Evolutionary conservation across 2,113 vertebrate species (phyloP), one percentile per base, ranked within the genome.

Genomic region (Hippopotamus amphibius): DNA sequence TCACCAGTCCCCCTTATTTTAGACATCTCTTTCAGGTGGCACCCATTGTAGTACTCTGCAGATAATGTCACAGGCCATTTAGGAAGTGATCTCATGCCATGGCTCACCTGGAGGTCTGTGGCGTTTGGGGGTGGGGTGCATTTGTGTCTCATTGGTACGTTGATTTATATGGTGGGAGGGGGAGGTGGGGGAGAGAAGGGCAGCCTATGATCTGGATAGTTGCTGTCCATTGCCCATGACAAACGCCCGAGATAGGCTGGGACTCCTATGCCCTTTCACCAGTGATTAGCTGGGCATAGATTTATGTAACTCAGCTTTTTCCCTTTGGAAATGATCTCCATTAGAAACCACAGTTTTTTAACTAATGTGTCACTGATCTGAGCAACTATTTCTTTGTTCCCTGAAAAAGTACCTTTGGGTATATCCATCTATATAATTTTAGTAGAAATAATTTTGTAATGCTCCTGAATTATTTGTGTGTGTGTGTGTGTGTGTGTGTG

Each of bases 21-120:
- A 57, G 43, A 50, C 28, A 30, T 65, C 41, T 69, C 26, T 88
- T 85, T 63, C 37, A 89, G 84, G 80, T 76, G 19, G 14, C 14
- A 76, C 81, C 41, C 26, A 43, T 19, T 15, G 43, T 0, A 22
- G 76, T 22, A 7, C 66, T 69, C 57, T 92, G 74, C 37, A 77
- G 81, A 85, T 84, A 85, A 87, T 46, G 94, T 93, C 90, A 96
- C 74, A 72, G 90, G 65, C 83, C 88, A 66, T 94, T 97, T 90
- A 88, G 66, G 84, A 85, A 93, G 48, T 82, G 53, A 74, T 55
- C 76, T 68, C 10, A 63, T 57, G 76, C 46, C 4, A 5, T 86
- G 79, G 14, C n/a, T 91, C 28, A n/a, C 19, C 12, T 12, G 50
- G 79, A 46, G 74, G n/a, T 55, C 24, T 28, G 7, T 55, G 71